These are phyloP conservation scores for Eulimnadia texana DNA, from an alignment of 1,140 invertebrate genomes.

Conservation along the genomic window DNA sequence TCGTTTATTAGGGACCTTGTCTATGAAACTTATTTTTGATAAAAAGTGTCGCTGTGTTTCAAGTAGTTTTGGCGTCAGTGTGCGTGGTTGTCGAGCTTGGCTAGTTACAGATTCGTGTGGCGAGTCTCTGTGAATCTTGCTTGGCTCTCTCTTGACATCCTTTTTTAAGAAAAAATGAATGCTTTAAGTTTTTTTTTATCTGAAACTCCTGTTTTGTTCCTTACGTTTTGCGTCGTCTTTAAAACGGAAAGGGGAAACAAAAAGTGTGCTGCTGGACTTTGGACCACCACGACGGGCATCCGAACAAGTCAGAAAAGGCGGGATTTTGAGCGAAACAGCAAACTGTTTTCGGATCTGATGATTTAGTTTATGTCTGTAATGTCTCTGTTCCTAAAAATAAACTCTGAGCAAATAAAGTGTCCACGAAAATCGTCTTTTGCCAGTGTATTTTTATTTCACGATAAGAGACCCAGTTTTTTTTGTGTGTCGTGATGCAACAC, in stretches of 20 bases:
- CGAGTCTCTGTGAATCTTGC: not conserved
- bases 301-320: not conserved
- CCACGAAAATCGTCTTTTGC: too few species aligned
- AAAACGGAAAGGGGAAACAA: not conserved
- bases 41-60: too few species aligned
- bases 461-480: too few species aligned
- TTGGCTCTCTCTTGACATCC: not conserved
- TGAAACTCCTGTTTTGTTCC: not conserved
- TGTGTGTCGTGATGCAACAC: too few species aligned
- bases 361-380: not conserved
- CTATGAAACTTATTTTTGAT: too few species aligned
- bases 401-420: not conserved
- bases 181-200: not conserved
- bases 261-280: too few species aligned
- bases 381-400: not conserved
- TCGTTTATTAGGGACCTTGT: too few species aligned
- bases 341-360: not conserved
- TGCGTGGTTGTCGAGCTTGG: not conserved
- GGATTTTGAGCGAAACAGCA: not conserved
- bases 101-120: not conserved
- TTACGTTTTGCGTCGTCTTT: not conserved
- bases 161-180: not conserved
- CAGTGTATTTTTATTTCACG: too few species aligned
- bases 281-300: too few species aligned
- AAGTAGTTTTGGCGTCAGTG: too few species aligned